Percentiles rank a stretch among this genome's conserved stretches.
phyloP scores from a whole-genome alignment of 2,113 vertebrate genomes.

The Taurulus bubalis region DNA sequence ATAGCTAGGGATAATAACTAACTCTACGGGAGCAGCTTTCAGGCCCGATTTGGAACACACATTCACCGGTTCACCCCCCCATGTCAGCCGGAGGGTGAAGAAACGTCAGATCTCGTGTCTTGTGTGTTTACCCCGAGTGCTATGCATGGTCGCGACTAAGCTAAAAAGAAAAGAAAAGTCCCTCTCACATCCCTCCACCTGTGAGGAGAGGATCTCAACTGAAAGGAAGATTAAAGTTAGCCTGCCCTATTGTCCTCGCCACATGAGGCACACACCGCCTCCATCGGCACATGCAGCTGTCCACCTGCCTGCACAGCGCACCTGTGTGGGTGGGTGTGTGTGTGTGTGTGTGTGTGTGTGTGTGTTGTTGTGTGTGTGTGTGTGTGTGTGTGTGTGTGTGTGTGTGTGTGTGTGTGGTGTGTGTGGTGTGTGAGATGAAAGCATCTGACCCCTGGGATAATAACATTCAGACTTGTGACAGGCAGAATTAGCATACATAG shows the following conservation, averaged over 20 bases:
- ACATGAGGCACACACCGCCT: slow-evolving; percentile 18
- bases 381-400: background rate
- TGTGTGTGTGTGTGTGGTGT: slow-evolving; percentile 7
- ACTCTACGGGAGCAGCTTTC: too few species aligned
- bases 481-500: slow-evolving; percentile 77
- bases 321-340: background rate
- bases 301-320: slow-evolving; percentile 4
- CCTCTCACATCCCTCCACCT: slow-evolving; percentile 50
- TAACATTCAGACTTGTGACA: slow-evolving; percentile 66
- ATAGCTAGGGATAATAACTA: background rate
- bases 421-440: too few species aligned
- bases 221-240: slow-evolving; percentile 59
- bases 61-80: background rate
- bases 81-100: background rate
- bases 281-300: background rate
- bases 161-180: slow-evolving; percentile 7
- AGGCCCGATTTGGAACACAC: background rate
- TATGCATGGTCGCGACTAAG: slow-evolving; percentile 46
- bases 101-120: background rate
- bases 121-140: background rate
- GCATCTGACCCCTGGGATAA: slow-evolving; percentile 66
- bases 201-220: slow-evolving; percentile 38
- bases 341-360: background rate
- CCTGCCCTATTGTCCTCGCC: slow-evolving; percentile 43
- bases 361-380: background rate